Base-by-base conservation (phyloP, 2,888 invertebrate genomes). In the Trimorus sp. region DNA sequence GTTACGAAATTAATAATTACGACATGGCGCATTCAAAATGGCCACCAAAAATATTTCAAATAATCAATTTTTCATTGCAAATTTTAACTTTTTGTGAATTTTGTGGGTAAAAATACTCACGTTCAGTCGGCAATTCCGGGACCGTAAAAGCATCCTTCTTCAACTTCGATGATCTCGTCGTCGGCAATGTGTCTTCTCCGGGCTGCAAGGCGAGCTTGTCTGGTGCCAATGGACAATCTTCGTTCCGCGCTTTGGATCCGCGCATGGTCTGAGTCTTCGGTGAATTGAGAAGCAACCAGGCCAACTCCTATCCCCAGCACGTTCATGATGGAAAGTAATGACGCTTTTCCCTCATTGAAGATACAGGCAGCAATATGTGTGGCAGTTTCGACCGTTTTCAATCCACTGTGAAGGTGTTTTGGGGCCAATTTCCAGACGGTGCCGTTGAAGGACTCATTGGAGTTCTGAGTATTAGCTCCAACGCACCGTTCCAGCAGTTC, bases 401-500 rank as follows among this genome's bases (percentile, higher is more conserved):
- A 51, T 14, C 7, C 82, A 37, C 45, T 79, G 71, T 84, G 15
- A 48, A 80, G 11, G 51, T 80, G 83, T 82, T 87, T 87, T 26
- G 86, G 85, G 66, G 84, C 51, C 66, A 87, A 84, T 68, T 85
- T 85, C 89, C 88, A 89, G 16, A 89, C 84, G 7, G 86, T 79
- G 36, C 86, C 83, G 74, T 89, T 89, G 16, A 86, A 88, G 66
- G 87, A 87, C 73, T 89, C 89, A 60, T 90, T 90, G n/a, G n/a
- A n/a, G n/a, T n/a, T n/a, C n/a, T 86, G 85, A 42, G 81, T 86
- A 65, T 83, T 71, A 16, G 79, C 83, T 36, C 84, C 82, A n/a
- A 82, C 89, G 87, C 6, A 85, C 88, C 88, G 63, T 87, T 88
- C 71, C 87, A 83, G 84, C 86, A 89, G 69, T 87, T 59, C 70